These are phyloP conservation scores for Lingula anatina DNA, from an alignment of 2,888 invertebrate species.

Conservation along the genomic window DNA sequence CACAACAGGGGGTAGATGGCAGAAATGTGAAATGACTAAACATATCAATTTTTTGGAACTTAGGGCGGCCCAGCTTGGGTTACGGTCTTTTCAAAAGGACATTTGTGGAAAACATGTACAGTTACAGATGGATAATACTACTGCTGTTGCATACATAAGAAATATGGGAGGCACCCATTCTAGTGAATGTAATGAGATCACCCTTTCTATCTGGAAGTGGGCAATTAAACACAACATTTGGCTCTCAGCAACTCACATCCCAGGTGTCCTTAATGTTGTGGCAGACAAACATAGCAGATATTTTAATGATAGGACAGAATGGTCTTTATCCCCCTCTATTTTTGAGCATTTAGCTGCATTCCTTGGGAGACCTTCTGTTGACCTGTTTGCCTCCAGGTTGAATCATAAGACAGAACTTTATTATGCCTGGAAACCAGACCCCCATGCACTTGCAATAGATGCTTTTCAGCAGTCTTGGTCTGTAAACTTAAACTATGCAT, in stretches of 20 bases:
- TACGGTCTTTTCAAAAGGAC: constrained; percentile 1
- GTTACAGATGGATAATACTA: constrained; percentile 8
- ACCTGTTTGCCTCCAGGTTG: constrained; percentile 10
- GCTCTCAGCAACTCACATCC: constrained; percentile 10
- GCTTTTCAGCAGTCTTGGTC: constrained; percentile 7
- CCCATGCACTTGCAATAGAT: constrained; percentile 19
- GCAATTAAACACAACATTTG: constrained; percentile 8
- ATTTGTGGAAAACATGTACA: constrained; percentile 5
- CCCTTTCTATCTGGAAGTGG: constrained; percentile 10
- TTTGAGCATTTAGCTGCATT: constrained; percentile 2
- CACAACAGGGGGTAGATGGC: constrained; percentile 8
- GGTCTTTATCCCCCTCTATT: constrained; percentile 2
- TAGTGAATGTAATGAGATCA: constrained; percentile 4
- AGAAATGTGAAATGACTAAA: neutral
- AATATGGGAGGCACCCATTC: constrained; percentile 9
- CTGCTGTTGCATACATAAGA: constrained; percentile 9
- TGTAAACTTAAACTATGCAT: constrained; percentile 1
- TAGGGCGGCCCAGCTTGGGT: constrained; percentile 7
- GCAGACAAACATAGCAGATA: constrained; percentile 8
- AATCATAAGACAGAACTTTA: constrained; percentile 27
- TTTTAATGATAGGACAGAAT: constrained; percentile 9
- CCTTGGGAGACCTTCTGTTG: constrained; percentile 3
- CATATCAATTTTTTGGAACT: constrained; percentile 12
- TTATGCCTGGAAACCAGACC: constrained; percentile 43
- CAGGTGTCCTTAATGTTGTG: constrained; percentile 7